Evolutionary conservation across 2,113 vertebrate genomes (phyloP), one percentile per base, ranked within the genome.

Genomic region (Oxyruncus cristatus): DNA sequence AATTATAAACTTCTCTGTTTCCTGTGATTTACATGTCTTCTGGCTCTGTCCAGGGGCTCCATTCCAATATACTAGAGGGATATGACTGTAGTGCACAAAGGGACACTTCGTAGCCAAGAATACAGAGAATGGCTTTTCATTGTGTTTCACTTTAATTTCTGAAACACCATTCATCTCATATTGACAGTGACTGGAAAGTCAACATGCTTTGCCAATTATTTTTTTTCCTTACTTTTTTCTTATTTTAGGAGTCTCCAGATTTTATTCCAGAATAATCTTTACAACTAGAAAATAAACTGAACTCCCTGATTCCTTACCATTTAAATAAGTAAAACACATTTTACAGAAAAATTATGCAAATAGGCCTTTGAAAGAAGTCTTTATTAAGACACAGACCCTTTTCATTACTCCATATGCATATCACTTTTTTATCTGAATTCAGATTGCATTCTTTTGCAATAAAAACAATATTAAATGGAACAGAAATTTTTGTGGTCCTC

Each of bases 1-100:
- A 95, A 93, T 84, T 95, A 86, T 47, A 84, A 91, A 92, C n/a
- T 66, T 89, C n/a, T 50, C 76, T 86, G 11, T 78, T 96, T 88
- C 42, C 46, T 46, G 46, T 94, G 86, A 86, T 92, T 92, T 88
- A 74, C 79, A 67, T 67, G 68, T 83, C 76, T 93, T 93, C 63
- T 92, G 55, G 28, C 72, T 86, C 53, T 83, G 67, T 56, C 77
- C n/a, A 62, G 32, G 46, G 67, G 18, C 59, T 93, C 32, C 75
- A 62, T 76, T 94, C 46, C 72, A 93, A 88, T 47, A 33, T 68
- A 42, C 41, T 62, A 53, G n/a, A 85, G 82, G 53, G 50, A 79
- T 89, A 58, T 32, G 30, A 87, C 55, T 93, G 73, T 46, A 56
- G 59, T 22, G 42, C 21, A 53, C 61, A 87, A 79, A 89, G 35